phyloP scores from a whole-genome alignment of 2,113 vertebrate genomes.

The human region DNA sequence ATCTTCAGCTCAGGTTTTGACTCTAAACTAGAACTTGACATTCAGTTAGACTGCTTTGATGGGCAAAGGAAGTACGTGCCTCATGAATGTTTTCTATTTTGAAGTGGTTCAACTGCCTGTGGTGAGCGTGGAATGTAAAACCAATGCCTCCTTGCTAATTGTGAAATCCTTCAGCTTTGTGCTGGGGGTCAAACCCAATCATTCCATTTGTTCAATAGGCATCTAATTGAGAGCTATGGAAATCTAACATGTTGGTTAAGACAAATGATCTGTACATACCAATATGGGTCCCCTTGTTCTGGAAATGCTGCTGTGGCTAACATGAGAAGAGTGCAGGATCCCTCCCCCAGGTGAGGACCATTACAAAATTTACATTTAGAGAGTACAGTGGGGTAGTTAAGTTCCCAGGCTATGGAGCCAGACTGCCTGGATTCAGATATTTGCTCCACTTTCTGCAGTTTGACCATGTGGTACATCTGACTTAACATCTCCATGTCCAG shows the following conservation, averaged over 20 bases:
- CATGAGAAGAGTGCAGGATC: neutral
- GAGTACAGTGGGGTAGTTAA: neutral
- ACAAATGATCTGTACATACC: neutral
- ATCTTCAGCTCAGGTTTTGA: neutral
- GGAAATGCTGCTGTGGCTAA: neutral
- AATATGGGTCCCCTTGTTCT: neutral
- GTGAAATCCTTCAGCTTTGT: neutral
- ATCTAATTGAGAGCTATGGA: neutral
- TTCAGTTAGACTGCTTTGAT: neutral
- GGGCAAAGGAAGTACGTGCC: neutral
- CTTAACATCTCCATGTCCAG: neutral
- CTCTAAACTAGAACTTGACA: neutral
- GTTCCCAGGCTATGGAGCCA: neutral
- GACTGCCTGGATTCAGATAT: neutral
- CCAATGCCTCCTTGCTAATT: neutral
- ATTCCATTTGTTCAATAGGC: neutral
- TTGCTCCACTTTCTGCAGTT: neutral
- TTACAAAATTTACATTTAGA: neutral
- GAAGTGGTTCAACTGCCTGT: neutral
- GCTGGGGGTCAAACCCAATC: neutral
- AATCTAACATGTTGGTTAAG: neutral
- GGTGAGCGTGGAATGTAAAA: neutral
- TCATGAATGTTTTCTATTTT: slow-evolving; percentile 26
- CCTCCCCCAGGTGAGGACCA: neutral
- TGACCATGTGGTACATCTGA: neutral